These are phyloP conservation scores for Musca domestica DNA, from an alignment of 1,140 invertebrate genomes.

Conservation along the genomic window DNA sequence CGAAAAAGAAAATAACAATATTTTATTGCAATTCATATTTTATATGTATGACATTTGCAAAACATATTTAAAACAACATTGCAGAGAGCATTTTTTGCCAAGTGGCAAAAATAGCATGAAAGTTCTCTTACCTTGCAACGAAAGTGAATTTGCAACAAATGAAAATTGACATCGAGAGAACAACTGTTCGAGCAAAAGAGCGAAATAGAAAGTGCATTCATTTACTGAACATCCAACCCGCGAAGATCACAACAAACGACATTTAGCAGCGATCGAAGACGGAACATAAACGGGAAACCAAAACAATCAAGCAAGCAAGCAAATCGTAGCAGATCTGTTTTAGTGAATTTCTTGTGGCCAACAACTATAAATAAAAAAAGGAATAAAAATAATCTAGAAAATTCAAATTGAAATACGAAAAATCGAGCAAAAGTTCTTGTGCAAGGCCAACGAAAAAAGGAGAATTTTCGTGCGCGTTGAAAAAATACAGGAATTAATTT, in stretches of 20 bases:
- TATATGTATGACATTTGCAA: no score
- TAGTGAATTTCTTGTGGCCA: neutral
- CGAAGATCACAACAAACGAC: constrained; percentile 6
- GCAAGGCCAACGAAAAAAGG: no score
- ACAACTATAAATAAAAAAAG: constrained; percentile 17
- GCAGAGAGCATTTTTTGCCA: no score
- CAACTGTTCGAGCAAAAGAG: neutral
- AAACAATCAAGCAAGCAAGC: neutral
- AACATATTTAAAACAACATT: no score
- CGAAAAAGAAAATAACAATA: no score
- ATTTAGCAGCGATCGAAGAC: constrained; percentile 8
- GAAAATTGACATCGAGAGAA: neutral
- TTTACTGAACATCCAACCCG: neutral
- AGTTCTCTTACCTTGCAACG: no score
- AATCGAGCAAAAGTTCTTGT: no score
- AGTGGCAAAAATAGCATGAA: no score
- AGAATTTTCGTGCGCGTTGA: neutral
- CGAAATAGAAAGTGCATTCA: constrained; percentile 1
- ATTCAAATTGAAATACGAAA: no score
- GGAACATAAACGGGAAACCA: neutral
- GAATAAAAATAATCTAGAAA: no score
- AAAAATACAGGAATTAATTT: neutral
- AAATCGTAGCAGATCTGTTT: neutral
- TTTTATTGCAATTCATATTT: no score
- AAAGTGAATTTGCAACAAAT: neutral